These are phyloP conservation scores for Chlorodrepanis virens DNA, from an alignment of 2,113 vertebrate genomes.

Conservation along the genomic window DNA sequence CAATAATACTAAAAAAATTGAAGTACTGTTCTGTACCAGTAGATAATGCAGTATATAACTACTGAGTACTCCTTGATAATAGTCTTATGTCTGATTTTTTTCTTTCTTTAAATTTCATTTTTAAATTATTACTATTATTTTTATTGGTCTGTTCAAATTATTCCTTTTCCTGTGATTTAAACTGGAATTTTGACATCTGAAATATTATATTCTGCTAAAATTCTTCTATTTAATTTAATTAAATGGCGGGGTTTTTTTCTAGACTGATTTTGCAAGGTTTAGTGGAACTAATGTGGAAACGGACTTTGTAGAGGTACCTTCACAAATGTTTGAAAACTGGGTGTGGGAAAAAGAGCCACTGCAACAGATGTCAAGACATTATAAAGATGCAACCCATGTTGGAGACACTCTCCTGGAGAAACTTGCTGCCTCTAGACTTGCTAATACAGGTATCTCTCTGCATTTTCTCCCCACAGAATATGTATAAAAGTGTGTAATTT, in stretches of 20 bases:
- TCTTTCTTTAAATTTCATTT: not conserved
- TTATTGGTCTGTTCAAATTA: not conserved
- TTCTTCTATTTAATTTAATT: not conserved
- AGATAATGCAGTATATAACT: not conserved
- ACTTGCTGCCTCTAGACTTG: constrained; percentile 87
- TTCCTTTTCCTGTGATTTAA: not conserved
- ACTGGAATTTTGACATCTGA: not conserved
- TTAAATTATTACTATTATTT: not conserved
- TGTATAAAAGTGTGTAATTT: not conserved
- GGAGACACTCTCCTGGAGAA: constrained; percentile 83
- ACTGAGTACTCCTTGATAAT: not conserved
- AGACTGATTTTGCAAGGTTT: constrained; percentile 91
- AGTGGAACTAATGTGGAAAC: constrained; percentile 93
- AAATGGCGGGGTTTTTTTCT: not conserved
- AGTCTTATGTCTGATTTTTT: not conserved
- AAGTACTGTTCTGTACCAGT: not conserved
- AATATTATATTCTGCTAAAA: not conserved
- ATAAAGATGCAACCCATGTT: constrained; percentile 82
- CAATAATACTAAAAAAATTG: not conserved
- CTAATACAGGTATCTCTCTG: constrained; percentile 85
- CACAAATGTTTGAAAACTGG: constrained; percentile 98
- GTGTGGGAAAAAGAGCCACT: constrained; percentile 92
- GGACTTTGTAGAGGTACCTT: constrained; percentile 95
- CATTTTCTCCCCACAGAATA: not conserved
- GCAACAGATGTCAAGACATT: constrained; percentile 88